A percentile compares a stretch with the other conserved stretches of the same genome.
These are phyloP conservation scores for Brassicogethes aeneus DNA, from an alignment of 2,888 invertebrate genomes.

Conservation along the genomic window DNA sequence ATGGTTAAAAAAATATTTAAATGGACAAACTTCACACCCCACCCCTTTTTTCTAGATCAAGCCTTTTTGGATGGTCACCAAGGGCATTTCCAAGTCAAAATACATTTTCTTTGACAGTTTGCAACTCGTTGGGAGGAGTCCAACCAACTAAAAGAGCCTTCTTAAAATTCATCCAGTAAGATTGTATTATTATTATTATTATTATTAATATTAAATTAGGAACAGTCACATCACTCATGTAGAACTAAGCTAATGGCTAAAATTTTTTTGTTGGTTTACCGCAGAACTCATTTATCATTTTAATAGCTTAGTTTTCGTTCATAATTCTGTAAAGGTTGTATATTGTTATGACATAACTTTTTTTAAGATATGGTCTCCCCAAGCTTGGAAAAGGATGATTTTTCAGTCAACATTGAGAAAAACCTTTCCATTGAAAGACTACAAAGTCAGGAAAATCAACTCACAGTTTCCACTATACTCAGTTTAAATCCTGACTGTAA, in stretches of 20 bases:
- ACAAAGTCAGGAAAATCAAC: neutral
- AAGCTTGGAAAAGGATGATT: slow-evolving; percentile 1
- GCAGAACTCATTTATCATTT: too few species aligned
- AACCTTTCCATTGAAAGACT: neutral
- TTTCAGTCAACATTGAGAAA: too few species aligned
- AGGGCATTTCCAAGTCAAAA: neutral
- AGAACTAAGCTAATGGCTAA: too few species aligned
- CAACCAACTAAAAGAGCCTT: neutral
- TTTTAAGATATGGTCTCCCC: neutral
- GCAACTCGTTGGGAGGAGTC: neutral
- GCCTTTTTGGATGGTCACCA: slow-evolving; percentile 1
- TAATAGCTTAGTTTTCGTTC: too few species aligned
- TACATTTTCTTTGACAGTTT: neutral
- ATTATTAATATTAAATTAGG: too few species aligned
- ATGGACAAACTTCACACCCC: too few species aligned
- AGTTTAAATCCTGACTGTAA: neutral
- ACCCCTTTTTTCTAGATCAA: neutral
- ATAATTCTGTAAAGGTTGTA: too few species aligned
- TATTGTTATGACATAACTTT: too few species aligned
- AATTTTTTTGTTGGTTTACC: too few species aligned
- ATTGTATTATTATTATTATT: neutral
- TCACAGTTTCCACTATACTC: neutral
- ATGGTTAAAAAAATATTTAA: too few species aligned
- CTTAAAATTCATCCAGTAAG: neutral
- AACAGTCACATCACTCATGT: too few species aligned